Percentiles rank a stretch among this genome's conserved stretches.
phyloP scores from a whole-genome alignment of 2,888 invertebrate genomes.

The Lasioglossum pauxillum region DNA sequence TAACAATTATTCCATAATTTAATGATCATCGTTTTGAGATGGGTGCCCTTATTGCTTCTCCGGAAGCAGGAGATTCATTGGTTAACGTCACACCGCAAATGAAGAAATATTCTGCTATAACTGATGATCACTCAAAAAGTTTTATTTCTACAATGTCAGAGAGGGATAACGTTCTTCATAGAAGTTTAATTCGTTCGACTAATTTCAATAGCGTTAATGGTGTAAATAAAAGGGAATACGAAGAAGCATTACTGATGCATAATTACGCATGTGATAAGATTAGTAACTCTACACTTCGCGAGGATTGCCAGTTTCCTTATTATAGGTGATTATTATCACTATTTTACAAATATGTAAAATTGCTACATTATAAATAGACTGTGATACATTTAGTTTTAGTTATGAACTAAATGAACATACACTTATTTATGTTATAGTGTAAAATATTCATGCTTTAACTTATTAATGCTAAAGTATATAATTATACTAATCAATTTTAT shows the following conservation, averaged over 20 bases:
- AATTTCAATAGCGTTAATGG: constrained; percentile 22
- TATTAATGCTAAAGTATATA: not conserved
- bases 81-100: constrained; percentile 40
- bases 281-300: constrained; percentile 36
- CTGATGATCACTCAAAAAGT: constrained; percentile 38
- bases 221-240: constrained; percentile 7
- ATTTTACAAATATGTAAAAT: not conserved
- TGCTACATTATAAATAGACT: not conserved
- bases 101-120: constrained; percentile 35
- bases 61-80: constrained; percentile 64
- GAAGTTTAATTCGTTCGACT: constrained; percentile 18
- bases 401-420: not conserved
- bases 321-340: constrained; percentile 66
- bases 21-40: constrained; percentile 61
- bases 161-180: constrained; percentile 14
- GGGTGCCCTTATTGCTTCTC: constrained; percentile 55
- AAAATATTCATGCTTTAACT: not conserved
- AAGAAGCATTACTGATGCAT: constrained; percentile 27
- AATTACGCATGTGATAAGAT: constrained; percentile 20
- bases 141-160: constrained; percentile 28
- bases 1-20: constrained; percentile 43
- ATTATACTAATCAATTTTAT: not conserved
- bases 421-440: not conserved
- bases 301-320: constrained; percentile 68
- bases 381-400: not conserved